Evolutionary conservation across 1,140 invertebrate species (phyloP), one percentile per base, ranked within the genome.

Genomic region (Dryas iulia): DNA sequence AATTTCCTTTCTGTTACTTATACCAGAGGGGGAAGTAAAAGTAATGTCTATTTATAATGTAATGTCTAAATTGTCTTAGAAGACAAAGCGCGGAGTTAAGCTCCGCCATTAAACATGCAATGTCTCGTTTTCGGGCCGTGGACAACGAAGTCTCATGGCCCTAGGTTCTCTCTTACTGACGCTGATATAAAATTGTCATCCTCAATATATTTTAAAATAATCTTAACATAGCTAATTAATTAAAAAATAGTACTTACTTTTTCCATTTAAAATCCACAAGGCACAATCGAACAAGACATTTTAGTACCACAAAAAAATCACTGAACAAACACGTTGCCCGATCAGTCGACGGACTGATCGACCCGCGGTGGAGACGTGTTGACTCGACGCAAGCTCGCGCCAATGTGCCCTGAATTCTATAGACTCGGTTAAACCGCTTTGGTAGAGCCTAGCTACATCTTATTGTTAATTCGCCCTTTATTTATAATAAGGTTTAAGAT

Each of bases 371-470:
- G 57, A 65, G 73, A 69, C 78, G 73, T 69, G 76, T 63, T 59
- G 6, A 12, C 74, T 6, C 65, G 71, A 66, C 78, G 76, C 69
- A 25, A 53, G 71, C 69, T 70, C 64, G 67, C 76, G 75, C 73
- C 73, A 72, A 66, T 79, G 31, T 71, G 11, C 35, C 63, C 70
- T 64, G 70, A 57, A 63, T 64, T 30, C 28, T 33, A 28, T 60
- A 28, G 12, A 23, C 30, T 57, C 47, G 30, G 59, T 54, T 69
- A 30, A 62, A 54, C 66, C 33, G 25, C 18, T 18, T 47, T 47
- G 18, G 39, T 47, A 21, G 18, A 47, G 18, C n/a, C 39, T 8
- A n/a, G n/a, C n/a, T n/a, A n/a, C 39, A 7, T 47, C 14, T 47
- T 47, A 47, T 47, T 47, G 18, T 47, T 47, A 47, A 47, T 47